These are phyloP conservation scores for Crotalus helleri DNA, from an alignment of 2,113 vertebrate genomes.

Conservation along the genomic window DNA sequence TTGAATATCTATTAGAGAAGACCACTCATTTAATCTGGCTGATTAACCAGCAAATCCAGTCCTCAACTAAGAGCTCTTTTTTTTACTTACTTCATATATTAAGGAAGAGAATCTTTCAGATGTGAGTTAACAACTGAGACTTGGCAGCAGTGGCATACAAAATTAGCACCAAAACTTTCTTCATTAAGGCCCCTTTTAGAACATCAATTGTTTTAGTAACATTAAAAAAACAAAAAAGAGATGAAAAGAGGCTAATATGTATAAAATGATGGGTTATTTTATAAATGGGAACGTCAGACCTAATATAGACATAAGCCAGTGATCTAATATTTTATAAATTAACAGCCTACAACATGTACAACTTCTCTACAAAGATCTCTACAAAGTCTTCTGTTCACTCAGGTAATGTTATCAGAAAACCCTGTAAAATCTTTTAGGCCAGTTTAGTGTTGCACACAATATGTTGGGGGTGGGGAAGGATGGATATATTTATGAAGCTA, in stretches of 20 bases:
- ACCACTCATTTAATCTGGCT: background rate
- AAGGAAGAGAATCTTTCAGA: background rate
- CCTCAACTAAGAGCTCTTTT: background rate
- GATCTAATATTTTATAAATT: background rate
- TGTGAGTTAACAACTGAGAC: background rate
- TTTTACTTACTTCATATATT: background rate
- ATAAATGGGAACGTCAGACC: background rate
- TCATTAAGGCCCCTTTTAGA: background rate
- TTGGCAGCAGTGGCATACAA: background rate
- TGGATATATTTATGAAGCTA: background rate
- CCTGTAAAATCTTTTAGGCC: background rate
- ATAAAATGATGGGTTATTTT: background rate
- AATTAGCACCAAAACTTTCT: background rate
- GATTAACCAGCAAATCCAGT: background rate
- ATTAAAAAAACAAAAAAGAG: background rate
- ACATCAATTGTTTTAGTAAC: background rate
- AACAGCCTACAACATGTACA: background rate
- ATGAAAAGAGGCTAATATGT: background rate
- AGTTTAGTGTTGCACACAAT: background rate
- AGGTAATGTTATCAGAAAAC: background rate
- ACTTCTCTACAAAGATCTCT: background rate
- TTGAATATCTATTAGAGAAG: background rate
- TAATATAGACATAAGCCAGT: background rate
- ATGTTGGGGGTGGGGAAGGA: background rate
- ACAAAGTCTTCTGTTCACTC: background rate